Conservation (phyloP, 2,888 invertebrate species). For the Acanthosoma haemorrhoidale region DNA sequence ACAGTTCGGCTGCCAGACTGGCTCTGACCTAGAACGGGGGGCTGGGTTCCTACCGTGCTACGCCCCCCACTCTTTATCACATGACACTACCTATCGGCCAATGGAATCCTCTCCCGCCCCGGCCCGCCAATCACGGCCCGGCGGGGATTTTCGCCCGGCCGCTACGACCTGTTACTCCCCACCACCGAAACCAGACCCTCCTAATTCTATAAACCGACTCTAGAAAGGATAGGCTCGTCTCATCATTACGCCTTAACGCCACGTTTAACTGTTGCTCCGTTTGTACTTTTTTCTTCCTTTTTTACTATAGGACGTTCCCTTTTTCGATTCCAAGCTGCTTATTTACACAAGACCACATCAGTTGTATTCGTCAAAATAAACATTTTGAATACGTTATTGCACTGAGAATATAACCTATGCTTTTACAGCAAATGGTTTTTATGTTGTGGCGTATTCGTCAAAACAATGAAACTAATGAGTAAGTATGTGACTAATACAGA, state of each 20-base stretch:
- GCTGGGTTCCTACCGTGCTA: conserved; percentile 32
- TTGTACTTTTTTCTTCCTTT: background rate
- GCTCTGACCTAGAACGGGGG: conserved; percentile 30
- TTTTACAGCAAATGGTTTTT: too few species aligned
- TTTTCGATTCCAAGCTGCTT: too few species aligned
- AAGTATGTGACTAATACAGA: too few species aligned
- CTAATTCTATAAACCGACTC: conserved; percentile 12
- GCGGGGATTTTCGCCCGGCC: background rate
- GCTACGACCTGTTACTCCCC: conserved; percentile 26
- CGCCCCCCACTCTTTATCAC: conserved; percentile 34
- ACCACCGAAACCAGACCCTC: conserved; percentile 21
- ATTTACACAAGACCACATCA: too few species aligned
- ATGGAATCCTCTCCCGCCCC: conserved; percentile 34
- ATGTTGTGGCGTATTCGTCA: too few species aligned
- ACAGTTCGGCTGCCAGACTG: conserved; percentile 27
- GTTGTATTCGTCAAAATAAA: too few species aligned
- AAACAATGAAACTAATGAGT: too few species aligned
- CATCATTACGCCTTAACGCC: conserved; percentile 5
- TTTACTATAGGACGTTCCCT: too few species aligned
- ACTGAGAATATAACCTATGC: too few species aligned
- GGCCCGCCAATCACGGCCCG: conserved; percentile 5
- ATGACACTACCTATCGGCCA: conserved; percentile 36
- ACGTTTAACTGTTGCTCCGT: conserved; percentile 12
- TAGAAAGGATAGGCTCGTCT: conserved; percentile 13
- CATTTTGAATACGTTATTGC: too few species aligned